Evolutionary conservation across 1,140 invertebrate species (phyloP).

Genomic region (Drosophila obscura): DNA sequence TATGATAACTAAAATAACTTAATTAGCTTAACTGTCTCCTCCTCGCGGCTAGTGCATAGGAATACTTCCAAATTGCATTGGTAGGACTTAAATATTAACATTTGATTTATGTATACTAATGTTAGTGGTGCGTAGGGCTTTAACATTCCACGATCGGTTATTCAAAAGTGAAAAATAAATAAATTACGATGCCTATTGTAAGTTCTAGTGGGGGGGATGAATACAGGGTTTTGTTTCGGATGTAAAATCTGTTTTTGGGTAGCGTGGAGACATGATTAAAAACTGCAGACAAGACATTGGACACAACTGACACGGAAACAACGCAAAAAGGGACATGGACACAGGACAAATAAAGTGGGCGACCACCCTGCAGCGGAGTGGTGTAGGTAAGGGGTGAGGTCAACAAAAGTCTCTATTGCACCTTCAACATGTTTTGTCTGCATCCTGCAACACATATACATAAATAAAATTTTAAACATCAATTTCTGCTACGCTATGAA

Average conservation of each 20-base stretch:
- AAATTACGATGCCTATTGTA: constrained; percentile 36
- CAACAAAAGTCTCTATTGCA: constrained; percentile 14
- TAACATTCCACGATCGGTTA: constrained; percentile 22
- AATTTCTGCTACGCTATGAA: constrained; percentile 17
- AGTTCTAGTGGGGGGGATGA: constrained; percentile 37
- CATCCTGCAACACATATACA: constrained; percentile 57
- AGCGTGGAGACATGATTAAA: constrained; percentile 14
- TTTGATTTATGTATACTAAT: constrained; percentile 43
- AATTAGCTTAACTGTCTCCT: constrained; percentile 46
- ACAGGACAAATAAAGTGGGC: neutral
- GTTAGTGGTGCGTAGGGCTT: constrained; percentile 33
- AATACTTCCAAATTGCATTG: constrained; percentile 43
- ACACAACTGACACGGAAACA: constrained; percentile 3
- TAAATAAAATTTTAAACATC: neutral
- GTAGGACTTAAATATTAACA: constrained; percentile 62
- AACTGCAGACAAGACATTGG: constrained; percentile 11
- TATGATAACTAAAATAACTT: constrained; percentile 46
- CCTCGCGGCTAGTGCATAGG: constrained; percentile 27
- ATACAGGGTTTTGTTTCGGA: constrained; percentile 19
- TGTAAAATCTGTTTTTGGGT: constrained; percentile 7
- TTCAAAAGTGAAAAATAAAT: constrained; percentile 33
- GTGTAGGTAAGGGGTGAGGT: too few species aligned
- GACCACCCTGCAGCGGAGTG: too few species aligned
- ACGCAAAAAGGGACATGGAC: constrained; percentile 7
- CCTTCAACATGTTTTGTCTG: constrained; percentile 40